These are phyloP conservation scores for Drosophila sordidula DNA, from an alignment of 2,888 invertebrate species.

Conservation along the genomic window DNA sequence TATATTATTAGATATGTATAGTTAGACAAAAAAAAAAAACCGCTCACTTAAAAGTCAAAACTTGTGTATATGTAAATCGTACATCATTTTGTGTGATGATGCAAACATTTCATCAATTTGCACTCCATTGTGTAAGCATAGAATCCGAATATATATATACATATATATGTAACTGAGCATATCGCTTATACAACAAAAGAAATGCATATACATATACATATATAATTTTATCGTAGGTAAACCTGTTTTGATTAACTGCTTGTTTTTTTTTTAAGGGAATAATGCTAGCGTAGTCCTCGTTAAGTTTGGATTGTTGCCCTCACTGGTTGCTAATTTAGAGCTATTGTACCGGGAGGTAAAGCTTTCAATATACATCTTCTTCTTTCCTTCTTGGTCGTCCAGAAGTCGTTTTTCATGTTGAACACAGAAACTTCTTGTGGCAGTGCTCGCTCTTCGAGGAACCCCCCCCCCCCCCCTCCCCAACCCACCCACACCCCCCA, in stretches of 20 bases:
- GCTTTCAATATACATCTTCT: constrained; percentile 18
- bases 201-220: background rate
- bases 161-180: background rate
- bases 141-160: background rate
- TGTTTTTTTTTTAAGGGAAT: background rate
- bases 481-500: too few relatives aligned
- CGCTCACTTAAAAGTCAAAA: constrained; percentile 38
- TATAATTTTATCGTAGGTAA: background rate
- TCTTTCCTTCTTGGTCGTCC: too few relatives aligned
- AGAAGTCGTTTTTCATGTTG: too few relatives aligned
- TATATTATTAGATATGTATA: constrained; percentile 28
- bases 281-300: background rate
- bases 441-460: too few relatives aligned
- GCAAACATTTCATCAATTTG: constrained; percentile 18
- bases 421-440: too few relatives aligned
- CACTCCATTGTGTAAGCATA: constrained; percentile 24
- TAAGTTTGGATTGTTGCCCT: constrained; percentile 4
- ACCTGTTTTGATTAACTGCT: background rate
- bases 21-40: constrained; percentile 21
- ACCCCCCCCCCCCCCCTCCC: too few relatives aligned
- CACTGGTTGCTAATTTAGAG: constrained; percentile 17
- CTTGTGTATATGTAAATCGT: constrained; percentile 23
- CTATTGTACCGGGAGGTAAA: constrained; percentile 12
- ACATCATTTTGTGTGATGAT: constrained; percentile 22
- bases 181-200: background rate